Percentiles rank a stretch among this genome's conserved stretches.
These are phyloP conservation scores for Hydrocynus forskahlii DNA, from an alignment of 2,797 vertebrate species.

Conservation along the genomic window DNA sequence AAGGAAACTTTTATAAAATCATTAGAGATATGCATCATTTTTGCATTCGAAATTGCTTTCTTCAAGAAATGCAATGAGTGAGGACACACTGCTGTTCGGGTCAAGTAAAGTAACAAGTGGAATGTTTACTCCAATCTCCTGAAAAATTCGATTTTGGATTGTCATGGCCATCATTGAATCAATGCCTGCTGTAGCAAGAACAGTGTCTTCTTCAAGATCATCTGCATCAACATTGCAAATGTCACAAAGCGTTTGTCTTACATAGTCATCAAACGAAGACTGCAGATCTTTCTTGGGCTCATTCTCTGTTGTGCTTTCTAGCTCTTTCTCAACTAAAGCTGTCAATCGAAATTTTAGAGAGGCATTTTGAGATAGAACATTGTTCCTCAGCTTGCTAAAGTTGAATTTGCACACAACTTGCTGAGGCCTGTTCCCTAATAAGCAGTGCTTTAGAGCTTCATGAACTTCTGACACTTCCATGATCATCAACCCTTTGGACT, in stretches of 20 bases:
- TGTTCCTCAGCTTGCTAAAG: constrained; percentile 69
- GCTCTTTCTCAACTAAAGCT: constrained; percentile 68
- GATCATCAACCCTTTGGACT: constrained; percentile 80
- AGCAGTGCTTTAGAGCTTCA: constrained; percentile 78
- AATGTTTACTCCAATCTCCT: constrained; percentile 76
- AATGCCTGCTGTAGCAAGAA: constrained; percentile 77
- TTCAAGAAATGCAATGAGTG: constrained; percentile 42
- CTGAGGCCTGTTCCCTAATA: constrained; percentile 79
- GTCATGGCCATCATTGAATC: constrained; percentile 91
- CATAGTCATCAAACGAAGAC: constrained; percentile 66
- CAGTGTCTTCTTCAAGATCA: constrained; percentile 73
- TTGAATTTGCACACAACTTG: constrained; percentile 82
- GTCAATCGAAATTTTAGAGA: constrained; percentile 71
- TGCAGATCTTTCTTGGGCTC: constrained; percentile 47
- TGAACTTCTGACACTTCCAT: constrained; percentile 80
- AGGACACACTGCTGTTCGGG: constrained; percentile 76
- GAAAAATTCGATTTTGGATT: constrained; percentile 82
- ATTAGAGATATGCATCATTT: constrained; percentile 21
- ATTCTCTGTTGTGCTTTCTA: constrained; percentile 35
- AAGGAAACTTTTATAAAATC: not conserved
- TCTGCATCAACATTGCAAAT: constrained; percentile 66
- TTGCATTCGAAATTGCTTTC: constrained; percentile 23
- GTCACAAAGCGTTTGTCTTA: constrained; percentile 76
- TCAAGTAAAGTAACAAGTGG: constrained; percentile 83
- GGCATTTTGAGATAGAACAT: constrained; percentile 70